Base-by-base conservation (phyloP, 1,140 invertebrate species). In the Eufriesea mexicana region DNA sequence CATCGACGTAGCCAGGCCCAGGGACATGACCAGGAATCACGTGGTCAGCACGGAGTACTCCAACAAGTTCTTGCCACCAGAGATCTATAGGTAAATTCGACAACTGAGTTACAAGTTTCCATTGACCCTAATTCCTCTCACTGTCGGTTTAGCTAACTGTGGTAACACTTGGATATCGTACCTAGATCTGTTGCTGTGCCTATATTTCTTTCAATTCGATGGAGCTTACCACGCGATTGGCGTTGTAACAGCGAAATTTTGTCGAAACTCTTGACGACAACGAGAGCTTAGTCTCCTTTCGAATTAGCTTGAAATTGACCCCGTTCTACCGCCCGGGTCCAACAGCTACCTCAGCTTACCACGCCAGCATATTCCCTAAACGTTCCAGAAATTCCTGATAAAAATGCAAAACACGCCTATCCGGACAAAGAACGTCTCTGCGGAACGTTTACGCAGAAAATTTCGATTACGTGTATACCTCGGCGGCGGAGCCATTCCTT, bases 1-100 rank as follows among this genome's bases (percentile, higher is more conserved):
- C 9, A 92, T 93, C n/a, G 95, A 95, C 77, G 92, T 95, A 23
- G 90, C 94, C 57, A 92, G 93, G 84, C 92, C 94, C 9, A 91
- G 95, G 73, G 95, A 95, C 78, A 95, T 95, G 94, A 95, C 94
- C 16, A 91, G 93, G 71, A 95, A 94, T 85, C 92, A 94, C 77
- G 91, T 95, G 61, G 92, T 93, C 62, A 93, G 93, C 73, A 95
- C 94, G 42, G 95, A 95, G 83, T 95, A 91, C 81, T 86, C 91
- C 10, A 92, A 93, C 54, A 89, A 91, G 72, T 94, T 94, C 88
- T 91, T 94, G 78, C 93, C 94, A 0, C 92, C 94, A 9, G 93
- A 94, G 90, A 93, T 94, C 86, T 94, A 94, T 85, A 94, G 94
- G 94, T 94, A 90, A 88, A 66, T 8, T 0, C 28, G 35, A 35